A percentile compares a stretch with the other conserved stretches of the same genome.
These are phyloP conservation scores for Fulmarus glacialis DNA, from an alignment of 2,113 vertebrate genomes.

Conservation along the genomic window DNA sequence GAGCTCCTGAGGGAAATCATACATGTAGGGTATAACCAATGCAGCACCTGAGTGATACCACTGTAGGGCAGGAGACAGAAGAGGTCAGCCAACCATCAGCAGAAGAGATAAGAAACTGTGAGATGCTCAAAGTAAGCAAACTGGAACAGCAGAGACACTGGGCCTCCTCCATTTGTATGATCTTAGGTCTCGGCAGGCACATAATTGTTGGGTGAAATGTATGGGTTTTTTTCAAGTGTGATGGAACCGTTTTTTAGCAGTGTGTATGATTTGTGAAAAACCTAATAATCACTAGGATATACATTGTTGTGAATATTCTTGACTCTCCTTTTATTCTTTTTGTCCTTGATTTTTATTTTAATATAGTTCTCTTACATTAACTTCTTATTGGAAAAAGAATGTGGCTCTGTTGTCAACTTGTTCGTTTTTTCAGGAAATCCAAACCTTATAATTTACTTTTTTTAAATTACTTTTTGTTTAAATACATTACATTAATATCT, in stretches of 20 bases:
- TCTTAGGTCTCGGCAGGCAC: background rate
- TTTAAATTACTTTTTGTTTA: background rate
- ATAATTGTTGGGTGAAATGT: background rate
- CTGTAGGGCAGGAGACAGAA: constrained; percentile 3
- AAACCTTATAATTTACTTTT: background rate
- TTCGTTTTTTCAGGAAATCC: background rate
- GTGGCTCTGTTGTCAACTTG: background rate
- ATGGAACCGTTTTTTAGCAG: background rate
- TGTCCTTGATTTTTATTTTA: background rate
- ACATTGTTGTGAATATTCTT: background rate
- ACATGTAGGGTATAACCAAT: background rate
- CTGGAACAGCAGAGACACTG: background rate
- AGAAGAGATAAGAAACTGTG: background rate
- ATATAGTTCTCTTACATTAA: background rate
- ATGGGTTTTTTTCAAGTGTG: background rate
- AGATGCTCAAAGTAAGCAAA: background rate
- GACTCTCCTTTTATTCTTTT: background rate
- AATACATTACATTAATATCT: background rate
- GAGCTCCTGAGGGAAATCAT: constrained; percentile 36
- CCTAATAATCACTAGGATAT: background rate
- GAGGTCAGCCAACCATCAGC: background rate
- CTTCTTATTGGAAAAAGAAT: background rate
- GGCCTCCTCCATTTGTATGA: background rate
- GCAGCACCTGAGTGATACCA: constrained; percentile 20
- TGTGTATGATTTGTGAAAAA: background rate